A percentile compares a stretch with the other conserved stretches of the same genome.
phyloP scores from a whole-genome alignment of 2,113 vertebrate genomes.

The Antechinus flavipes region DNA sequence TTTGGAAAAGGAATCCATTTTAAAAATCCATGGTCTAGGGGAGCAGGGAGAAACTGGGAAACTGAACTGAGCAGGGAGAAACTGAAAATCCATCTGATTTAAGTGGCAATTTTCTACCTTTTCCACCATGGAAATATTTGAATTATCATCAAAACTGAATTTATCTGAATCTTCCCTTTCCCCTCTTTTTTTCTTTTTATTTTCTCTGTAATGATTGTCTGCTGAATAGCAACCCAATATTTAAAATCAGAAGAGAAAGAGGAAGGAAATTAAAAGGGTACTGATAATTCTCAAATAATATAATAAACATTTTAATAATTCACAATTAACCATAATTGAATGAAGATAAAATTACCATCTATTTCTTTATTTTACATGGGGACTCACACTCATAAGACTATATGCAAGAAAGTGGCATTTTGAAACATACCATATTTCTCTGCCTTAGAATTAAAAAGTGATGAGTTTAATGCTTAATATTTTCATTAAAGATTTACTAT shows the following conservation, averaged over 20 bases:
- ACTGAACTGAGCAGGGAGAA: not conserved
- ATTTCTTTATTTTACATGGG: not conserved
- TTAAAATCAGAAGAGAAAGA: not conserved
- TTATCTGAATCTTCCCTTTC: not conserved
- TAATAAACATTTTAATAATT: not conserved
- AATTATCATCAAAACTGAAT: constrained; percentile 3
- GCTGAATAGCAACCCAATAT: not conserved
- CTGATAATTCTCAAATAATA: not conserved
- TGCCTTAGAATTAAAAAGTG: not conserved
- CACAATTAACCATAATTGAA: not conserved
- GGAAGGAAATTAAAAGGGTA: not conserved
- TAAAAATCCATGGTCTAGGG: not conserved
- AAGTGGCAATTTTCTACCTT: not conserved
- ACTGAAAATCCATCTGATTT: not conserved
- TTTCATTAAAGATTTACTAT: not conserved
- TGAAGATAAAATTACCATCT: not conserved
- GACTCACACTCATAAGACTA: not conserved
- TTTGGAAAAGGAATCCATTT: not conserved
- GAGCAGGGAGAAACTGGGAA: not conserved
- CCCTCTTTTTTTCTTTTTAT: not conserved
- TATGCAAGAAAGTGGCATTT: not conserved
- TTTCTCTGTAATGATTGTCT: constrained; percentile 1
- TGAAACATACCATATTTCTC: not conserved
- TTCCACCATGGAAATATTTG: not conserved
- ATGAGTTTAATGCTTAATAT: not conserved